Evolutionary conservation across 2,113 vertebrate genomes (phyloP).

Genomic region (Toxotes jaculatrix): DNA sequence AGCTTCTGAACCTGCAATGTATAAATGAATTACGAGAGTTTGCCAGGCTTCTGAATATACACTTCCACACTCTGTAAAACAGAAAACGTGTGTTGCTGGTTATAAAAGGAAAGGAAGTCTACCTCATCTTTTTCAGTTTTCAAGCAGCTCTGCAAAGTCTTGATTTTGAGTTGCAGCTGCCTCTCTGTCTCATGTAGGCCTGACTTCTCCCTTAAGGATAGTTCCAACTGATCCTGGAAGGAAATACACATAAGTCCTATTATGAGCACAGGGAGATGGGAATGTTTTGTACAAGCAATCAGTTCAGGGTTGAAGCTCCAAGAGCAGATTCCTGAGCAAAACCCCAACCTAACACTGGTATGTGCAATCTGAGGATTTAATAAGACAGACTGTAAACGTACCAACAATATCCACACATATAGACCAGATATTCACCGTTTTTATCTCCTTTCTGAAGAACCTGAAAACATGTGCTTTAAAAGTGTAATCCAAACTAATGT

Average conservation of each 20-base stretch:
- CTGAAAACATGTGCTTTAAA: neutral
- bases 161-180: conserved; percentile 94
- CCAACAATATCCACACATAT: neutral
- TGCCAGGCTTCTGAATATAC: neutral
- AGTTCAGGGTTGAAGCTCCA: neutral
- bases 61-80: neutral
- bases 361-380: neutral
- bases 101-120: conserved; percentile 19
- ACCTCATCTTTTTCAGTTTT: conserved; percentile 99
- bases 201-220: conserved; percentile 91
- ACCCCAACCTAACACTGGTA: neutral
- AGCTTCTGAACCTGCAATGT: conserved; percentile 92
- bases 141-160: conserved; percentile 92
- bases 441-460: neutral
- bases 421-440: neutral
- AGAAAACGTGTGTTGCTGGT: neutral
- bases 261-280: neutral
- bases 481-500: neutral
- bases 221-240: conserved; percentile 92
- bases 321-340: neutral
- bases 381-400: neutral
- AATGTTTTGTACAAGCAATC: neutral
- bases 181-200: conserved; percentile 94
- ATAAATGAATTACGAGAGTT: neutral
- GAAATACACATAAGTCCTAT: conserved; percentile 15